Evolutionary conservation across 2,797 vertebrate species (phyloP).

Genomic region (Gephyroberyx darwinii): DNA sequence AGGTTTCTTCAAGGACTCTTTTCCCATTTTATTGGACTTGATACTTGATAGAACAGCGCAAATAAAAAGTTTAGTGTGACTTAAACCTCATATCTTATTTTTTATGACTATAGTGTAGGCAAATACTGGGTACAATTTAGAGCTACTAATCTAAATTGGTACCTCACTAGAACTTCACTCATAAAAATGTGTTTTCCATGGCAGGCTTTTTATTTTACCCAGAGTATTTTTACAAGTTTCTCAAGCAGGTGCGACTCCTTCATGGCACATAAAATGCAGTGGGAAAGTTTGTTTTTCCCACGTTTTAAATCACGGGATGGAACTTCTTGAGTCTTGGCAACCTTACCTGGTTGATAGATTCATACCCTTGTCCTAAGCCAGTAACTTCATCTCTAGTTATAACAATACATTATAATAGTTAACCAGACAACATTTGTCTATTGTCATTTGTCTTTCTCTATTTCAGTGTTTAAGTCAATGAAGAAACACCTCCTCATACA

Average conservation of each 20-base stretch:
- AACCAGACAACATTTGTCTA: neutral
- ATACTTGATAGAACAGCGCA: too few relatives aligned
- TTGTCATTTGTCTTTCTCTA: neutral
- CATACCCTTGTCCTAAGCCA: neutral
- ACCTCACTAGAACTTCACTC: constrained; percentile 3
- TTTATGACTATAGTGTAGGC: neutral
- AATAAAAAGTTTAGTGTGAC: too few relatives aligned
- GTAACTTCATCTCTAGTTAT: neutral
- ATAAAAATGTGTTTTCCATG: constrained; percentile 27
- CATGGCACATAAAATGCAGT: neutral
- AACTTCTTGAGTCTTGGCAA: neutral
- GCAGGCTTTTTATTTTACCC: constrained; percentile 15
- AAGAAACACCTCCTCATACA: neutral
- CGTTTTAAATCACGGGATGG: neutral
- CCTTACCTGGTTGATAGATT: too few relatives aligned
- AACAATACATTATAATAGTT: neutral
- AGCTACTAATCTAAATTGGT: neutral
- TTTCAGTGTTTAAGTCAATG: neutral
- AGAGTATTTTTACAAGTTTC: constrained; percentile 56
- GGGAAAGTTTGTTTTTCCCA: constrained; percentile 29
- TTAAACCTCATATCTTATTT: too few relatives aligned
- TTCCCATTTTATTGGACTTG: too few relatives aligned
- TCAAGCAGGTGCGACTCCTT: constrained; percentile 25
- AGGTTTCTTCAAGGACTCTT: too few relatives aligned
- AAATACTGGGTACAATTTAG: constrained; percentile 8